Evolutionary conservation across 2,888 invertebrate species (phyloP), one percentile per base, ranked within the genome.

Genomic region (Julus scandinavius): DNA sequence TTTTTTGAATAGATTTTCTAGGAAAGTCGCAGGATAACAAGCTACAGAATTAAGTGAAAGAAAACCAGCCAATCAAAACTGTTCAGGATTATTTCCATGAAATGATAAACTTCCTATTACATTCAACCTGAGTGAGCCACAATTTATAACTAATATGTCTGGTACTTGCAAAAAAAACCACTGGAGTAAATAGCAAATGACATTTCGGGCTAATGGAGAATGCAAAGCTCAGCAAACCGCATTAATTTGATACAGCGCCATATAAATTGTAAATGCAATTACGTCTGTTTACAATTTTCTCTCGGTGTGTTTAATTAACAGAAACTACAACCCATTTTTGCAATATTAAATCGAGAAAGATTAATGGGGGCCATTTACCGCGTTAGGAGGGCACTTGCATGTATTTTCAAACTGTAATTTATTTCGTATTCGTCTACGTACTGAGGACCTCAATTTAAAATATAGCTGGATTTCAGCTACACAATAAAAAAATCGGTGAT

Each of bases 261-360:
- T 29, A 72, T 72, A 72, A 72, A 72, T 72, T 20, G 72, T 72
- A 29, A 72, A 72, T 72, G 72, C 72, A 72, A 72, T 72, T 72
- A 72, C 72, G 72, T 72, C 5, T 72, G 72, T 72, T 72, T 72
- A 72, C 72, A 72, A 20, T 29, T 29, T 72, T 29, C 29, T 29
- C 72, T 72, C 29, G 72, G 72, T 72, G 20, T 72, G 72, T 72
- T 20, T 72, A 72, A 72, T 72, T 72, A 72, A 72, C 72, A 72
- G 72, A 72, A 72, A 72, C 20, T 72, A 72, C 20, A 72, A 20
- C 72, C 29, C 54, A 20, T 9, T 29, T 72, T 72, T 1, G 72
- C 72, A 72, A 72, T 72, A 72, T 72, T 9, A 72, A 72, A 72
- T 72, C 72, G 4, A 72, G 72, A 17, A 72, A 72, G 72, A 72